Base-by-base conservation (phyloP, 2,113 vertebrate species). In the Ptilonorhynchus violaceus region DNA sequence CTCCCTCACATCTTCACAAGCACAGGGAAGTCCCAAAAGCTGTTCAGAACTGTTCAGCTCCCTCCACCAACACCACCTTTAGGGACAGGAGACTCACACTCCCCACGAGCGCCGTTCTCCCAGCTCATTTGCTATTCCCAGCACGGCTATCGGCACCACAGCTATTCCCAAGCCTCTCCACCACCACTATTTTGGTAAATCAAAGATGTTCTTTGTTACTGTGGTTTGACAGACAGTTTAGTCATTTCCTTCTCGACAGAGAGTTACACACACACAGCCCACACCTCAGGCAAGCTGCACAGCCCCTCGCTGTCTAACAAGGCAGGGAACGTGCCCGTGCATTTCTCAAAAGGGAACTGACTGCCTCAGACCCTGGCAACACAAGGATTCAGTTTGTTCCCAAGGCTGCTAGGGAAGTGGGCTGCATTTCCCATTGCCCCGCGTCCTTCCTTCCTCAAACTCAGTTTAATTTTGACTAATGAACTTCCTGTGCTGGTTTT, bases 181-280 rank as follows among this genome's bases (percentile, higher is more conserved):
- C 52, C 12, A 64, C 16, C 63, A 72, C 91, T 92, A 16, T 93
- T 96, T 85, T 63, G 67, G 79, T 66, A 42, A 94, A 68, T 97
- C 93, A 97, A 97, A 97, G 97, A 95, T 72, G 64, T 41, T 88
- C 96, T 98, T 97, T 98, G 98, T 97, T 96, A 19, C 9, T 11
- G 13, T 42, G 92, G 75, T 87, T 75, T 95, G 92, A 97, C 87
- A 68, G 52, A 96, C 93, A 83, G 66, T 93, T 97, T 77, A 94
- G 96, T 98, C 95, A 97, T 91, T 98, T 98, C 98, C 97, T 97
- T 62, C 88, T 80, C 44, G 31, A 60, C 69, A 66, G 66, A 95
- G 81, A 86, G 66, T 72, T 19, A 55, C 69, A 59, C 80, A 67
- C 10, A 20, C 10, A 1, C 59, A 79, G 87, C 49, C 96, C 89